Percentiles rank a stretch among this genome's conserved stretches.
phyloP scores from a whole-genome alignment of 1,140 invertebrate genomes.

The Pseudoatta argentina region DNA sequence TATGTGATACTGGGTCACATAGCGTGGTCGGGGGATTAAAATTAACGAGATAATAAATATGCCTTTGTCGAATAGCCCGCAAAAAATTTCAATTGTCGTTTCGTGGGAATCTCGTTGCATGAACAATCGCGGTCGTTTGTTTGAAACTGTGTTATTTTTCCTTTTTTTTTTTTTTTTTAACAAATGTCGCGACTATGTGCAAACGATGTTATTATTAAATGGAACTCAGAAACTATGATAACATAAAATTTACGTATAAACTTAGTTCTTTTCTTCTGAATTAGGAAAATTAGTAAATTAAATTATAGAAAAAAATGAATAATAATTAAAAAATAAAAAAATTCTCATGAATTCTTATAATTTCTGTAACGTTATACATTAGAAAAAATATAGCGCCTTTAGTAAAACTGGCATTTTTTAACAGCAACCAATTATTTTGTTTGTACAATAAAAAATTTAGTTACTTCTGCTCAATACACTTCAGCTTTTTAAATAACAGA shows the following conservation, averaged over 20 bases:
- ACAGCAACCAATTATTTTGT: too few relatives aligned
- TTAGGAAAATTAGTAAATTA: conserved; percentile 26
- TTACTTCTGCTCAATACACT: too few relatives aligned
- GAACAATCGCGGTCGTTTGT: neutral
- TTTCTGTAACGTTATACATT: neutral
- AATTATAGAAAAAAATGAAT: neutral
- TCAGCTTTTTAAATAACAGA: too few relatives aligned
- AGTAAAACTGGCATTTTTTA: too few relatives aligned
- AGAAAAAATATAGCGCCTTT: too few relatives aligned
- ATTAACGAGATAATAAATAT: conserved; percentile 72
- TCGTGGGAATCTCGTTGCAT: neutral
- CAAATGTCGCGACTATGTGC: neutral
- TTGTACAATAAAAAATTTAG: too few relatives aligned
- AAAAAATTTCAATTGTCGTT: conserved; percentile 52
- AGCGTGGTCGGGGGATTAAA: conserved; percentile 49
- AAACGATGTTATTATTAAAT: neutral
- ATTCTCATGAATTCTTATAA: neutral
- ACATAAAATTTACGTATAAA: neutral
- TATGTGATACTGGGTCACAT: conserved; percentile 31
- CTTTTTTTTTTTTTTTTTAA: neutral
- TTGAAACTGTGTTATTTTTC: neutral
- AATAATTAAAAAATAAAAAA: too few relatives aligned
- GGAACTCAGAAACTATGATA: neutral
- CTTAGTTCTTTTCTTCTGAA: neutral
- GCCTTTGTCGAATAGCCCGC: conserved; percentile 40